phyloP scores from a whole-genome alignment of 2,113 vertebrate genomes.

The Scolopax mira region DNA sequence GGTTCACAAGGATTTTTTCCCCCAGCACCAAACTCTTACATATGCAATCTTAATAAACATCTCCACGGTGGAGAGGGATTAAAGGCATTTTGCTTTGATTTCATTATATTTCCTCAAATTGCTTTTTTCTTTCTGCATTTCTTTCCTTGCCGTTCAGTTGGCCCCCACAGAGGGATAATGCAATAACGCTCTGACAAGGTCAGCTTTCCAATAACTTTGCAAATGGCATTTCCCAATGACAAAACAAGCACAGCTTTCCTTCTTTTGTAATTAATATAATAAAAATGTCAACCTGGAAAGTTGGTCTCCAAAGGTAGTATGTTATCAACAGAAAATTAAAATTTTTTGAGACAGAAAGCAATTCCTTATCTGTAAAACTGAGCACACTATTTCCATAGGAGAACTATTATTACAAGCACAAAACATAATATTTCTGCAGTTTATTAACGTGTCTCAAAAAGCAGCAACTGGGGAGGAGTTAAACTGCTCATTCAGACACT shows the following conservation, averaged over 20 bases:
- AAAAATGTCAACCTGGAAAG: conserved; percentile 50
- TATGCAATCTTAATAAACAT: not conserved
- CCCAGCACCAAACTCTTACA: not conserved
- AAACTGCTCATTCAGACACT: not conserved
- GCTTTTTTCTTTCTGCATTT: conserved; percentile 61
- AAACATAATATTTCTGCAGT: not conserved
- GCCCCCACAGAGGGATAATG: conserved; percentile 32
- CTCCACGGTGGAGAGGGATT: too few relatives aligned
- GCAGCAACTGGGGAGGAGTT: not conserved
- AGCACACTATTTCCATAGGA: not conserved
- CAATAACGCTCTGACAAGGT: conserved; percentile 59
- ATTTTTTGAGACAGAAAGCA: not conserved
- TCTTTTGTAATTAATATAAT: conserved; percentile 17
- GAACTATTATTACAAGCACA: not conserved
- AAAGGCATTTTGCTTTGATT: too few relatives aligned
- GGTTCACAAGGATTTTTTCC: not conserved
- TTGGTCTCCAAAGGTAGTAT: not conserved
- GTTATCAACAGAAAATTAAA: conserved; percentile 15
- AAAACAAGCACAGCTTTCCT: conserved; percentile 30
- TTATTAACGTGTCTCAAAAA: not conserved
- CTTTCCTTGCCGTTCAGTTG: not conserved
- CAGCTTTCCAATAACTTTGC: conserved; percentile 42
- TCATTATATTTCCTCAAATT: conserved; percentile 70
- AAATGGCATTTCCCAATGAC: conserved; percentile 59
- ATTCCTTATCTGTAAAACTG: not conserved